Percentiles rank a stretch among this genome's conserved stretches.
Evolutionary conservation across 2,888 invertebrate genomes (phyloP).

Genomic region (Protophormia terraenovae): DNA sequence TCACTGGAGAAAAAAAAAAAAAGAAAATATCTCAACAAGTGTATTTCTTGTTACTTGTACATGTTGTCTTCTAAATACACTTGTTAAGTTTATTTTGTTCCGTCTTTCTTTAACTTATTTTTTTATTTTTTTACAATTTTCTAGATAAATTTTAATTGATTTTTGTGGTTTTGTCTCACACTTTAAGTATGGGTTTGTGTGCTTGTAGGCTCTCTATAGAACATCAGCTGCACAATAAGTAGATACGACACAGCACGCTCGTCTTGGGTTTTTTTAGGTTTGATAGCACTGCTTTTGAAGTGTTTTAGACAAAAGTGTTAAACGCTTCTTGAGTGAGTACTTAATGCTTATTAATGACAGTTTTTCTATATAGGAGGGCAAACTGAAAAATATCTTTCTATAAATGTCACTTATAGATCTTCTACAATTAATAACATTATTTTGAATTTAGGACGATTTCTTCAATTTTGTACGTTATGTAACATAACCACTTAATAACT

Average conservation of each 20-base stretch:
- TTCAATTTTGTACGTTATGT: no score
- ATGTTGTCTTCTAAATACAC: constrained; percentile 7
- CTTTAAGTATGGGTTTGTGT: not conserved
- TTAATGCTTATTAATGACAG: constrained; percentile 48
- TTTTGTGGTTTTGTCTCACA: constrained; percentile 51
- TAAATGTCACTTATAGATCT: not conserved
- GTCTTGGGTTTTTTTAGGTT: not conserved
- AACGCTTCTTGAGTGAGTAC: constrained; percentile 36
- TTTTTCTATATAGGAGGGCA: not conserved
- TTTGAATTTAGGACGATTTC: no score
- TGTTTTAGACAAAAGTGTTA: constrained; percentile 40
- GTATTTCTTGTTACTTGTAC: constrained; percentile 4
- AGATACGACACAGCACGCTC: not conserved
- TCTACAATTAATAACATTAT: no score
- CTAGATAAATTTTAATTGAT: constrained; percentile 59
- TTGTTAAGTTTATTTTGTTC: constrained; percentile 13
- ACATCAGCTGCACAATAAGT: constrained; percentile 15
- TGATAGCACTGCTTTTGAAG: constrained; percentile 28
- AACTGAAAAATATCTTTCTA: no score
- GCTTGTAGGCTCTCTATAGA: not conserved
- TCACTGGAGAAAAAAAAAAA: constrained; percentile 33
- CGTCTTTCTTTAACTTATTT: not conserved
- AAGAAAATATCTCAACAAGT: constrained; percentile 46
- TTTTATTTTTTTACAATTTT: constrained; percentile 19
- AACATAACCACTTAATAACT: no score